Base-by-base conservation (phyloP, 1,140 invertebrate genomes). In the Sycophila sp. region DNA sequence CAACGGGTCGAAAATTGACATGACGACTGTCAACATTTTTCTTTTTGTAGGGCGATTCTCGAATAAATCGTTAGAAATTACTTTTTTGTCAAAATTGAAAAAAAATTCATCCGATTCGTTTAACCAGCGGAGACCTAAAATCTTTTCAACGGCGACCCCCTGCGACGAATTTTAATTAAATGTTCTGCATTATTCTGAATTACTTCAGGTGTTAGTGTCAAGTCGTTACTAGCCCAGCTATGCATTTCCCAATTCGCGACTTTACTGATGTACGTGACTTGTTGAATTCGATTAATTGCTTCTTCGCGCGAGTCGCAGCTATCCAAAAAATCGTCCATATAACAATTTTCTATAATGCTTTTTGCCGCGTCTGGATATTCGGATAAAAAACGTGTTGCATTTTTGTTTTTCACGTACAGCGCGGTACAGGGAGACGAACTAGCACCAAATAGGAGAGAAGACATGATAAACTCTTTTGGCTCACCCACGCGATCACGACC, bases 371-470 rank as follows among this genome's bases (percentile, higher is more conserved):
- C n/a, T n/a, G n/a, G n/a, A n/a, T n/a, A n/a, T n/a, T n/a, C n/a
- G n/a, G n/a, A n/a, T n/a, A n/a, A n/a, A n/a, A n/a, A n/a, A n/a
- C n/a, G n/a, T n/a, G n/a, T n/a, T n/a, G n/a, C n/a, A n/a, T n/a
- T n/a, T n/a, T n/a, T n/a, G n/a, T n/a, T n/a, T n/a, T n/a, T n/a
- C n/a, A n/a, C n/a, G n/a, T n/a, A n/a, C n/a, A 1, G 80, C 83
- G 5, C 72, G 59, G n/a, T n/a, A 47, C 71, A 77, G 4, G 79
- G 79, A 1, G 80, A 81, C n/a, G 74, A 79, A 2, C 58, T 59
- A 0, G 80, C 76, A 1, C 79, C 81, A 62, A 85, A 83, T 2
- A 80, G 78, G 68, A 81, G 73, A 0, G 75, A 77, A 0, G 70
- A 76, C 78, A 84, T 82, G 3, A 34, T 36, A 32, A 77, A 80